phyloP scores from a whole-genome alignment of 2,113 vertebrate species.

The Dipodomys spectabilis region DNA sequence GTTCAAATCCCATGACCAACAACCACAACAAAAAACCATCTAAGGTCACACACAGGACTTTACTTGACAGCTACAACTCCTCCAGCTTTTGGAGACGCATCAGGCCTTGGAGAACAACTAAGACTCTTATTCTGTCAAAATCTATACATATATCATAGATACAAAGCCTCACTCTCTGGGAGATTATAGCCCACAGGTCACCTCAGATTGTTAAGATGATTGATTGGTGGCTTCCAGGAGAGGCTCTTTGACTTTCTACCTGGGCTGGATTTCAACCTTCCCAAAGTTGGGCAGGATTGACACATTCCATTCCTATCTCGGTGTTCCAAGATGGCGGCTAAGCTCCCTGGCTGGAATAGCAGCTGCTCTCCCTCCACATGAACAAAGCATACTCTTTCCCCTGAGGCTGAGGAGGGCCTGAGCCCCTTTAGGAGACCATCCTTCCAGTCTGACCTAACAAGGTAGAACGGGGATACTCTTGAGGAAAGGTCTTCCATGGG shows the following conservation, averaged over 20 bases:
- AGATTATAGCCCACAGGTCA: neutral
- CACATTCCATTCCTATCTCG: neutral
- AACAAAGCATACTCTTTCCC: neutral
- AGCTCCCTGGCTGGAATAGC: neutral
- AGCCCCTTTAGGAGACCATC: neutral
- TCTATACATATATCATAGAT: fast-evolving
- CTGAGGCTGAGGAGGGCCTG: neutral
- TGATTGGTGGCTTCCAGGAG: neutral
- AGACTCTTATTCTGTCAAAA: neutral
- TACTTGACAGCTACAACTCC: neutral
- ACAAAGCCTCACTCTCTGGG: no score
- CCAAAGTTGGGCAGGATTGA: no score
- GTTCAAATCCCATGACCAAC: no score
- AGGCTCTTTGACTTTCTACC: neutral
- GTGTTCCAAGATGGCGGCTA: neutral
- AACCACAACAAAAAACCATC: no score
- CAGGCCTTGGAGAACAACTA: neutral
- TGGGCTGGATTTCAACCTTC: no score
- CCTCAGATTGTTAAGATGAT: neutral
- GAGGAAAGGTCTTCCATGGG: no score
- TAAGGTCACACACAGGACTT: no score
- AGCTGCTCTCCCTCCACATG: neutral
- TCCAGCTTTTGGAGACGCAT: neutral
- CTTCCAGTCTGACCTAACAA: neutral
- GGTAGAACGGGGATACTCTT: no score